These are phyloP conservation scores for Emesis russula DNA, from an alignment of 2,888 invertebrate species.

Conservation along the genomic window DNA sequence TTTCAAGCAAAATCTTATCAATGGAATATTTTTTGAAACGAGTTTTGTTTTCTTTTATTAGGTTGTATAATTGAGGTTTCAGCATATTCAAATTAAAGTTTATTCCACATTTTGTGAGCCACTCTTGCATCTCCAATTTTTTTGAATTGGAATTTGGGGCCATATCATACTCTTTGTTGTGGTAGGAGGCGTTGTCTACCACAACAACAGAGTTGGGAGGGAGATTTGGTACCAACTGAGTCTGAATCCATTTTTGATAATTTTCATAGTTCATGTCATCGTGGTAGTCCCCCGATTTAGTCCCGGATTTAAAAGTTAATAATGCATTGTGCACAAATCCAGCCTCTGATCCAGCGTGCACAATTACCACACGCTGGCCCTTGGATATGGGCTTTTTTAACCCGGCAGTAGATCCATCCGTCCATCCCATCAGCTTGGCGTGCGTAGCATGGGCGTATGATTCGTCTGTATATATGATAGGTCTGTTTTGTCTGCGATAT, in stretches of 20 bases:
- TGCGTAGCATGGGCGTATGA: constrained; percentile 11
- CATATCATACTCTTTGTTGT: constrained; percentile 1
- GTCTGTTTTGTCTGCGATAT: too few relatives aligned
- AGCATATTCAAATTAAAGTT: constrained; percentile 11
- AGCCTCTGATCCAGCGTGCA: not conserved
- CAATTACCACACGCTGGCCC: constrained; percentile 4
- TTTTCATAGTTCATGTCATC: not conserved
- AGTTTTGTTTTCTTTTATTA: constrained; percentile 5
- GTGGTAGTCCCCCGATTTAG: not conserved
- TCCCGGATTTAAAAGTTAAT: not conserved
- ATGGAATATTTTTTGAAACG: not conserved
- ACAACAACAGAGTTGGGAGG: not conserved
- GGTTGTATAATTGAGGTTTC: constrained; percentile 7
- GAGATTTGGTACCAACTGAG: not conserved
- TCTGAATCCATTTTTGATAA: not conserved
- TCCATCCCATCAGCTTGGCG: not conserved
- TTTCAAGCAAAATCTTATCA: constrained; percentile 5
- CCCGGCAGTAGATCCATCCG: not conserved
- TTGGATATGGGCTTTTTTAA: constrained; percentile 3
- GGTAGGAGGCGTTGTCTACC: not conserved
- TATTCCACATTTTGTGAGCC: not conserved
- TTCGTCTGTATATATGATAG: not conserved
- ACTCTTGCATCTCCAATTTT: constrained; percentile 4
- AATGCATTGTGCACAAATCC: not conserved
- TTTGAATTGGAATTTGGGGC: not conserved